Evolutionary conservation across 2,113 vertebrate genomes (phyloP).

Genomic region (Dromiciops gliroides): DNA sequence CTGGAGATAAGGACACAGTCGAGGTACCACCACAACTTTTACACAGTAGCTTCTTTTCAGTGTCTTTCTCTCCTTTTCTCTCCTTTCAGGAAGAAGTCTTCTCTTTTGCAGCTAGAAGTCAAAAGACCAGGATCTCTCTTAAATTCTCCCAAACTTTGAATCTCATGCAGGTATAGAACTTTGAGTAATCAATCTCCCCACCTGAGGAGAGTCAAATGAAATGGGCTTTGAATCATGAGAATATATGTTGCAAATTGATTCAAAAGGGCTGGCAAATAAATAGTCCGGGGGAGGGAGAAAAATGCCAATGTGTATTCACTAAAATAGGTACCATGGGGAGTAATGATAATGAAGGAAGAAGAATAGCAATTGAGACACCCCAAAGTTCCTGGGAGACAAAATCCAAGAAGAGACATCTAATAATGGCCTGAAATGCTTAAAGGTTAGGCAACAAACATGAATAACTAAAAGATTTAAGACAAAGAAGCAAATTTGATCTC

Average conservation of each 20-base stretch:
- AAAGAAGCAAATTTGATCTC: neutral
- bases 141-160: neutral
- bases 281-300: neutral
- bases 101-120: neutral
- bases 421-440: neutral
- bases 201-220: neutral
- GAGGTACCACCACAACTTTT: neutral
- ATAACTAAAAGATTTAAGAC: neutral
- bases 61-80: neutral
- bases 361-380: neutral
- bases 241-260: neutral
- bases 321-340: neutral
- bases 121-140: neutral
- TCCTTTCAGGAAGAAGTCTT: neutral
- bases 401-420: neutral
- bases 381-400: neutral
- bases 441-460: neutral
- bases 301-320: neutral
- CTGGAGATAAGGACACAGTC: neutral
- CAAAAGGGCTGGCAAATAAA: neutral
- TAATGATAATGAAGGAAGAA: neutral
- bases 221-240: neutral
- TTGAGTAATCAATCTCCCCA: neutral
- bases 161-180: neutral
- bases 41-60: neutral